A percentile compares a stretch with the other conserved stretches of the same genome.
phyloP scores from a whole-genome alignment of 2,888 invertebrate genomes.

The Apeira syringaria region DNA sequence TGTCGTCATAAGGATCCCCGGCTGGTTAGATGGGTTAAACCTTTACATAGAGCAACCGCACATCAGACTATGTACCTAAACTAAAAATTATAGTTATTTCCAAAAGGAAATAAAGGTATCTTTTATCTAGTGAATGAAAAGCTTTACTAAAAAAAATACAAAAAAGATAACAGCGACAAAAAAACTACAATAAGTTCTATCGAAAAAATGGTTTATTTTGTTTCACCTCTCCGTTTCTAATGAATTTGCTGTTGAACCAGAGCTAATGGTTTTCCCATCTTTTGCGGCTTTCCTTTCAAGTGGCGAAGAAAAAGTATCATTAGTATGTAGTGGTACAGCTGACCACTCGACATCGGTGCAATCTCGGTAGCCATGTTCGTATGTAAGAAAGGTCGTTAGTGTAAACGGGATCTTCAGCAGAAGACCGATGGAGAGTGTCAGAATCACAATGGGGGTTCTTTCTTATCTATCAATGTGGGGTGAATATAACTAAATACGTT shows the following conservation, averaged over 20 bases:
- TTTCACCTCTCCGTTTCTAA: slow-evolving; percentile 5
- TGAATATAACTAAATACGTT: background rate
- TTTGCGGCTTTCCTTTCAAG: slow-evolving; percentile 7
- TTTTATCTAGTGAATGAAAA: too few species aligned
- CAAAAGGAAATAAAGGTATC: too few species aligned
- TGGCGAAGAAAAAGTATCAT: slow-evolving; percentile 14
- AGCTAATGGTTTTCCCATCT: slow-evolving; percentile 16
- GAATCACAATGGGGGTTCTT: background rate
- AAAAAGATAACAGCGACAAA: too few species aligned
- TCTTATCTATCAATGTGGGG: background rate
- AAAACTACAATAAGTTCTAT: background rate
- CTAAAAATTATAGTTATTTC: too few species aligned
- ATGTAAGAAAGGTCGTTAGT: slow-evolving; percentile 3
- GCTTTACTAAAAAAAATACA: too few species aligned
- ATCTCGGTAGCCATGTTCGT: background rate
- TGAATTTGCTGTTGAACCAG: slow-evolving; percentile 12
- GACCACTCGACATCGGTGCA: background rate
- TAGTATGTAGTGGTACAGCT: slow-evolving; percentile 5
- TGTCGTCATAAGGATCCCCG: too few species aligned
- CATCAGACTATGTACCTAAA: too few species aligned
- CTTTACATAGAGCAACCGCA: too few species aligned
- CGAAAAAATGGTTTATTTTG: background rate
- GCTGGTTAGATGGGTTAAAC: too few species aligned
- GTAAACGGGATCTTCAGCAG: slow-evolving; percentile 1
- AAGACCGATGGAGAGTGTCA: slow-evolving; percentile 2